These are phyloP conservation scores for Napeogenes sylphis DNA, from an alignment of 2,888 invertebrate species.

Conservation along the genomic window DNA sequence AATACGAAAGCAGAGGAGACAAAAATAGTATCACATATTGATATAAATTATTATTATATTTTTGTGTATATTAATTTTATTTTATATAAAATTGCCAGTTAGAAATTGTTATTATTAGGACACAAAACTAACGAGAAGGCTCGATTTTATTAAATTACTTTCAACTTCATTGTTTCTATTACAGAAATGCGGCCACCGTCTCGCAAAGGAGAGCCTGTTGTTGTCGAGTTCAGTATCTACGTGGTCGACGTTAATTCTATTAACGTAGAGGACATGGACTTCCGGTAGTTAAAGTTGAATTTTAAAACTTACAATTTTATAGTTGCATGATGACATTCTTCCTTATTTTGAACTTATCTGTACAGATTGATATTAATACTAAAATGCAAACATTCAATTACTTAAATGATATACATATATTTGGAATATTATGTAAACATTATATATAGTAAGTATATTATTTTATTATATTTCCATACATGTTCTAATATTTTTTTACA, in stretches of 20 bases:
- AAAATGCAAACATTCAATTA: not conserved
- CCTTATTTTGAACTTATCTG: no score
- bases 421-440: no score
- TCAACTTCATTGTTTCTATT: conserved; percentile 25
- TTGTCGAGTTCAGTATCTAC: conserved; percentile 88
- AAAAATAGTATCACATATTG: no score
- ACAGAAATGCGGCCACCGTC: conserved; percentile 88
- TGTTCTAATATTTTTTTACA: not conserved
- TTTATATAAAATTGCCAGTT: no score
- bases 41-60: no score
- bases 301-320: not conserved
- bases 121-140: not conserved
- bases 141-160: not conserved
- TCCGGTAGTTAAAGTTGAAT: conserved; percentile 76
- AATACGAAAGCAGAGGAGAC: no score
- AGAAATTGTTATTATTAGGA: no score
- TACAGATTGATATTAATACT: not conserved
- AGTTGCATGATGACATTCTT: no score
- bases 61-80: no score
- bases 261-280: conserved; percentile 93
- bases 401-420: no score
- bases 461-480: not conserved
- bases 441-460: not conserved
- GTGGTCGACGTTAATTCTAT: conserved; percentile 92
- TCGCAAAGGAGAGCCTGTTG: conserved; percentile 82